Evolutionary conservation across 2,888 invertebrate species (phyloP).

Genomic region (Molorchus minor): DNA sequence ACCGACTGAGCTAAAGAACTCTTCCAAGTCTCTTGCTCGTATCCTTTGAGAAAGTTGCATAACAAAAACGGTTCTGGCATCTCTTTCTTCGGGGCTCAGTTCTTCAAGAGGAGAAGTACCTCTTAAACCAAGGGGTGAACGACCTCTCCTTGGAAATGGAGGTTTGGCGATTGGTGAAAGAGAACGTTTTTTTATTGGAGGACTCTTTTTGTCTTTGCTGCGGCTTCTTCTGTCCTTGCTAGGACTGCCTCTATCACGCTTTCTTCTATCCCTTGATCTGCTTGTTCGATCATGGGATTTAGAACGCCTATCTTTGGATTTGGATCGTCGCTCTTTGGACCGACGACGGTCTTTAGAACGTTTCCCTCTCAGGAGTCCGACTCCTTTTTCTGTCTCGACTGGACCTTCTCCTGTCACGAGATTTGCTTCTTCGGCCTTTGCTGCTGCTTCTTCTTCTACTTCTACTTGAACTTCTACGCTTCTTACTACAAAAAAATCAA

Average conservation of each 20-base stretch:
- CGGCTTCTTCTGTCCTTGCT: constrained; percentile 46
- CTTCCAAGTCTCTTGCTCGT: constrained; percentile 93
- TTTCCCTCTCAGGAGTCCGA: constrained; percentile 57
- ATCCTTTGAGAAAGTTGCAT: constrained; percentile 97
- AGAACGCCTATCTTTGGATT: constrained; percentile 45
- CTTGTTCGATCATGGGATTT: constrained; percentile 62
- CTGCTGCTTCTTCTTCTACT: constrained; percentile 31
- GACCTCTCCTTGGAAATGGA: constrained; percentile 34
- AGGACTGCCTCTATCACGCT: constrained; percentile 30
- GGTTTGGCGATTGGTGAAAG: constrained; percentile 39
- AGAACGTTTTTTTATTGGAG: constrained; percentile 40
- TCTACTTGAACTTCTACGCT: constrained; percentile 40
- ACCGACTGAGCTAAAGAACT: constrained; percentile 98
- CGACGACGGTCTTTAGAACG: constrained; percentile 46
- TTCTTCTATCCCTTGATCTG: constrained; percentile 49
- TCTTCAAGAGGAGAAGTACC: constrained; percentile 73
- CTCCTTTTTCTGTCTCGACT: constrained; percentile 63
- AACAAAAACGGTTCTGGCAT: constrained; percentile 98
- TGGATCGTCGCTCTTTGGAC: constrained; percentile 52
- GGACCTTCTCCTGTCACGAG: constrained; percentile 36
- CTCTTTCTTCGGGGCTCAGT: constrained; percentile 95
- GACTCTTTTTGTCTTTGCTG: constrained; percentile 40
- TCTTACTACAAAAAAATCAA: constrained; percentile 38
- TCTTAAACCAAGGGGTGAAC: constrained; percentile 59
- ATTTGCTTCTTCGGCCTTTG: constrained; percentile 42